phyloP scores from a whole-genome alignment of 2,113 vertebrate species.

The Cyrtonyx montezumae region DNA sequence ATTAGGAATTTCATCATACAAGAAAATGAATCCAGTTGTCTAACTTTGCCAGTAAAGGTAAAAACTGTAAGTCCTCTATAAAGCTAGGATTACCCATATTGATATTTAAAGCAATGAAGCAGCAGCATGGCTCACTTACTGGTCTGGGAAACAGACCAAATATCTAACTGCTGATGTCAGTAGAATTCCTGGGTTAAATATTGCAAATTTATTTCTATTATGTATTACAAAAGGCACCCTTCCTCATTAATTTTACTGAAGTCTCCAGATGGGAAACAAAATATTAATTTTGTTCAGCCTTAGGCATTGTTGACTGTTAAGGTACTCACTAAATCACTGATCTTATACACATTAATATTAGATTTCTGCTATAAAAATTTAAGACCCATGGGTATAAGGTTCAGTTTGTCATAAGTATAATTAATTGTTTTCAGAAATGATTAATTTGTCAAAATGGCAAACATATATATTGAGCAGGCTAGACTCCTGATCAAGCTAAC shows the following conservation, averaged over 20 bases:
- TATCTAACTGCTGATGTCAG: constrained; percentile 81
- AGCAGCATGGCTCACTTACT: constrained; percentile 45
- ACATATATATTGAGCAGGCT: constrained; percentile 81
- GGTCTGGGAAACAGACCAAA: constrained; percentile 71
- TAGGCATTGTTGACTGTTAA: constrained; percentile 93
- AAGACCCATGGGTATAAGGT: constrained; percentile 88
- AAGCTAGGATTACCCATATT: constrained; percentile 5
- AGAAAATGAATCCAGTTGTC: constrained; percentile 34
- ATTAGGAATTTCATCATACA: not conserved
- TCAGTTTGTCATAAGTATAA: constrained; percentile 99
- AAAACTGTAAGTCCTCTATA: not conserved
- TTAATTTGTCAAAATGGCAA: constrained; percentile 94
- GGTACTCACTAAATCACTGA: constrained; percentile 95
- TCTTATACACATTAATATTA: constrained; percentile 91
- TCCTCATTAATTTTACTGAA: constrained; percentile 99
- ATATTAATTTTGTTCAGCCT: constrained; percentile 99
- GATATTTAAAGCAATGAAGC: constrained; percentile 73
- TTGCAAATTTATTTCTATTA: constrained; percentile 89
- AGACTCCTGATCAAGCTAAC: constrained; percentile 86
- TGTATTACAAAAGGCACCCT: constrained; percentile 89
- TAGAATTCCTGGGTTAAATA: constrained; percentile 79
- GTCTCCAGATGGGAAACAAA: constrained; percentile 99
- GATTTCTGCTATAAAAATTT: constrained; percentile 86
- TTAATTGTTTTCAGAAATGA: constrained; percentile 97
- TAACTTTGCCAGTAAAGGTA: not conserved